Percentiles rank a stretch among this genome's conserved stretches.
Conservation (phyloP, 2,113 vertebrate species). For the Pimephales promelas region DNA sequence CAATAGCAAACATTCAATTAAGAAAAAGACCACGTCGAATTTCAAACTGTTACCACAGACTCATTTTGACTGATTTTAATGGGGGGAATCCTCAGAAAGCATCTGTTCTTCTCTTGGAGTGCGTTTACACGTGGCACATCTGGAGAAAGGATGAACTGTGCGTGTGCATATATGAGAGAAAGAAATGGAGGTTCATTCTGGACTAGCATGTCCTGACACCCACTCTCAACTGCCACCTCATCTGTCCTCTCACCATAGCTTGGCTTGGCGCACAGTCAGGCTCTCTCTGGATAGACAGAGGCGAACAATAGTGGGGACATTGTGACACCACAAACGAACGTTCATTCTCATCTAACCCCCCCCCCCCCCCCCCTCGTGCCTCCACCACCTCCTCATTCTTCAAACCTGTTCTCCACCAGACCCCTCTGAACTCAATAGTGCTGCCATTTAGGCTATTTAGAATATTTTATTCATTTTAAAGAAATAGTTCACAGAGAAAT, state of each 20-base stretch:
- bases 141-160: conserved; percentile 74
- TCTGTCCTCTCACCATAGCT: conserved; percentile 31
- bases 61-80: conserved; percentile 51
- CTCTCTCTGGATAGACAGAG: conserved; percentile 42
- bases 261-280: conserved; percentile 24
- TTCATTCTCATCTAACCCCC: conserved; percentile 41
- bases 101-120: conserved; percentile 70
- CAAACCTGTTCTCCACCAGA: conserved; percentile 21
- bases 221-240: conserved; percentile 20
- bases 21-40: conserved; percentile 62
- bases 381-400: conserved; percentile 17
- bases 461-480: neutral
- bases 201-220: conserved; percentile 34
- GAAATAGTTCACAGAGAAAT: neutral
- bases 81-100: conserved; percentile 52
- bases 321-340: conserved; percentile 43
- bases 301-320: conserved; percentile 51
- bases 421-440: neutral
- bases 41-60: conserved; percentile 65
- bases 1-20: neutral
- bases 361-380: conserved; percentile 23
- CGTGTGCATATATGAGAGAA: conserved; percentile 58
- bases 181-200: conserved; percentile 29
- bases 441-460: neutral
- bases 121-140: conserved; percentile 79